Conservation (phyloP, 2,797 vertebrate species). For the Odontamblyopus lacepedii region DNA sequence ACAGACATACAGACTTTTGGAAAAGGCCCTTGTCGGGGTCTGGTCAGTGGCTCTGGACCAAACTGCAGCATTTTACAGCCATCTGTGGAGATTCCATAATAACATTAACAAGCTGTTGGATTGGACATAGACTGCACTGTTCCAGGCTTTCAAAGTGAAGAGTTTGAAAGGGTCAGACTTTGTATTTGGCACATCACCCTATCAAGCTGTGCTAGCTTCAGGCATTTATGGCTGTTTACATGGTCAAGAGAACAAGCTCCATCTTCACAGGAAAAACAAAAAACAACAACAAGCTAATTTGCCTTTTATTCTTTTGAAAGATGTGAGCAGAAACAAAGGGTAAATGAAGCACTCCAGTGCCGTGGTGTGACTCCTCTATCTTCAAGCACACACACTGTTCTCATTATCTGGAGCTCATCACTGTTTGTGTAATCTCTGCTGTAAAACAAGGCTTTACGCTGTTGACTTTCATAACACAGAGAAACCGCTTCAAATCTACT, state of each 20-base stretch:
- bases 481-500: not conserved
- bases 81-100: not conserved
- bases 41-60: not conserved
- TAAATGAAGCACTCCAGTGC: slow-evolving; percentile 23
- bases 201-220: not conserved
- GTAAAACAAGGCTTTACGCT: slow-evolving; percentile 2
- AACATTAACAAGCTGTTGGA: not conserved
- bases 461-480: not conserved
- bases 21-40: not conserved
- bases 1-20: slow-evolving; percentile 10
- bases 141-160: not conserved
- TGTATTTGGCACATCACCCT: not conserved
- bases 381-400: not conserved
- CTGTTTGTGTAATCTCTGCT: slow-evolving; percentile 21
- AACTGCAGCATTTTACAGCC: not conserved
- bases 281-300: slow-evolving; percentile 2
- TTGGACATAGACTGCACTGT: not conserved
- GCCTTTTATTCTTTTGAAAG: slow-evolving; percentile 8
- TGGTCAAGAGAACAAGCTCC: not conserved
- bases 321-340: slow-evolving; percentile 14
- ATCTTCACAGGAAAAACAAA: not conserved
- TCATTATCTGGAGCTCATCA: slow-evolving; percentile 4
- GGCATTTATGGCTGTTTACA: not conserved
- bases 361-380: slow-evolving; percentile 6
- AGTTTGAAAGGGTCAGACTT: not conserved